Percentiles rank a stretch among this genome's conserved stretches.
These are phyloP conservation scores for Eremophila alpestris DNA, from an alignment of 2,797 vertebrate genomes.

Conservation along the genomic window DNA sequence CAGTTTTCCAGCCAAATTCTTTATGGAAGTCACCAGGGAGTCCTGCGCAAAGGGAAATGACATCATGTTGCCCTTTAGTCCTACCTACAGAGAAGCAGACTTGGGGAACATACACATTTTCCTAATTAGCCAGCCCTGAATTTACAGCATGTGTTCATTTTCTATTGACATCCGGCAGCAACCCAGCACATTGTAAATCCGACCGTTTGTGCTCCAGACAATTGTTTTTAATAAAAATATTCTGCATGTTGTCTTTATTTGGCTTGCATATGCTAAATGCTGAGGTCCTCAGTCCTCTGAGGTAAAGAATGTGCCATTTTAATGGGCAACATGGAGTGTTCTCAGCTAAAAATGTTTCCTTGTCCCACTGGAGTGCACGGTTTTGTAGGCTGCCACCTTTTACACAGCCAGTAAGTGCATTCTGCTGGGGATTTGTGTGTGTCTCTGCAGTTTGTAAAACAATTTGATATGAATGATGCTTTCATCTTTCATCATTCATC, in stretches of 20 bases:
- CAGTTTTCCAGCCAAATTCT: constrained; percentile 39
- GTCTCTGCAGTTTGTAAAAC: background rate
- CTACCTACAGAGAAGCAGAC: constrained; percentile 56
- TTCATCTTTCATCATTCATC: too few relatives aligned
- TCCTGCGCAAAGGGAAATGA: constrained; percentile 66
- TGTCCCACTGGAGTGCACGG: background rate
- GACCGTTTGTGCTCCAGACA: background rate
- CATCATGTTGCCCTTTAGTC: constrained; percentile 55
- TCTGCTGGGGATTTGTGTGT: background rate
- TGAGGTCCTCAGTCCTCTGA: constrained; percentile 1
- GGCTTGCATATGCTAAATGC: background rate
- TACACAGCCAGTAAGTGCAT: background rate
- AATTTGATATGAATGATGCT: background rate
- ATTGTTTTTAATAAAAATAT: constrained; percentile 51
- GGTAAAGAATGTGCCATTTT: constrained; percentile 23
- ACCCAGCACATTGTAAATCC: background rate
- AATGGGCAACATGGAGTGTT: background rate
- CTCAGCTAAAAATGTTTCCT: background rate
- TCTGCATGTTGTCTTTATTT: constrained; percentile 15
- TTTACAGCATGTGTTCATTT: constrained; percentile 45
- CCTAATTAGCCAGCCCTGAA: constrained; percentile 40
- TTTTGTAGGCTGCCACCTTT: background rate
- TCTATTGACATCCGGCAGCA: constrained; percentile 43
- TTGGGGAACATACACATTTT: constrained; percentile 27
- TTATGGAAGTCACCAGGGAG: constrained; percentile 45